A percentile compares a stretch with the other conserved stretches of the same genome.
Conservation (phyloP, 2,797 vertebrate species). For the Tragopan temminckii region DNA sequence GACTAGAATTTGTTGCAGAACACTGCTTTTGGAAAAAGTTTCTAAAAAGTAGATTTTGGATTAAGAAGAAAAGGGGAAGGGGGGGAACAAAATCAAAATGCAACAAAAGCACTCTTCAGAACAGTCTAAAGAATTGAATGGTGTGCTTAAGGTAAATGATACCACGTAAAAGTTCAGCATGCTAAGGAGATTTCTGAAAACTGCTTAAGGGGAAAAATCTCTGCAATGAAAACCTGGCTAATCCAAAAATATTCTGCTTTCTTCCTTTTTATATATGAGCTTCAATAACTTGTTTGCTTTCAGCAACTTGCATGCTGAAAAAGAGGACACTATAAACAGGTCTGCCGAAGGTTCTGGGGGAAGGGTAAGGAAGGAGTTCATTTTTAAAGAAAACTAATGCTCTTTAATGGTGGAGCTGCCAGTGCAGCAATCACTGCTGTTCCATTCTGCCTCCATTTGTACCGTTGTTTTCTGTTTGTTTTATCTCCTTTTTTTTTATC, state of each 20-base stretch:
- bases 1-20: conserved; percentile 19
- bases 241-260: conserved; percentile 60
- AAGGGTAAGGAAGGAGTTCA: background rate
- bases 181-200: conserved; percentile 62
- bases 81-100: background rate
- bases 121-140: conserved; percentile 44
- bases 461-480: background rate
- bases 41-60: background rate
- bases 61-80: background rate
- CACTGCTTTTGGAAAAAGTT: conserved; percentile 47
- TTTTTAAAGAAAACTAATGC: background rate
- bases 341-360: background rate
- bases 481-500: no score
- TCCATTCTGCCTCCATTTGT: background rate
- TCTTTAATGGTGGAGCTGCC: background rate
- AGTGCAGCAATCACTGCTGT: background rate
- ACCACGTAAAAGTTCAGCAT: conserved; percentile 36
- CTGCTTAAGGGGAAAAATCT: conserved; percentile 32
- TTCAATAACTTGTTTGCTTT: conserved; percentile 58
- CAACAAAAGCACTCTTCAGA: conserved; percentile 49
- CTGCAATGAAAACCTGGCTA: conserved; percentile 57
- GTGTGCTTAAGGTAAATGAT: conserved; percentile 65
- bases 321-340: background rate
- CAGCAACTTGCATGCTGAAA: conserved; percentile 24
- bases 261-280: conserved; percentile 43